Percentiles rank a stretch among this genome's conserved stretches.
Conservation (phyloP, 1,140 invertebrate genomes). For the Steinernema feltiae region DNA sequence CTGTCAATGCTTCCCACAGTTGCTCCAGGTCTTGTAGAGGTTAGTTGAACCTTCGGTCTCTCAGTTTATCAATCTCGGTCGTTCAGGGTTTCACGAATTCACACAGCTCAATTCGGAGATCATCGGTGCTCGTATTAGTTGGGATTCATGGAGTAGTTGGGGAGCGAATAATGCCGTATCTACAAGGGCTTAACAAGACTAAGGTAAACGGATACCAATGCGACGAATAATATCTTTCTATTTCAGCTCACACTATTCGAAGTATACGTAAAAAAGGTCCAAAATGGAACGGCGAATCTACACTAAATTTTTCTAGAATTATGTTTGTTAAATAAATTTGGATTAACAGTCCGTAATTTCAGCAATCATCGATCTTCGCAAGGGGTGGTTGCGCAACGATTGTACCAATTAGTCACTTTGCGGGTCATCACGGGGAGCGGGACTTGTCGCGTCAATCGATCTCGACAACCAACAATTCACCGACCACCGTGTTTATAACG, state of each 20-base stretch:
- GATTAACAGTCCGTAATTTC: too few species aligned
- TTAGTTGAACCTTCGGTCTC: slow-evolving; percentile 55
- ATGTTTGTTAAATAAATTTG: too few species aligned
- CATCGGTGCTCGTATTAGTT: slow-evolving; percentile 89
- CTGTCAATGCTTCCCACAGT: slow-evolving; percentile 69
- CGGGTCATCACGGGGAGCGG: too few species aligned
- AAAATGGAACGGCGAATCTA: slow-evolving; percentile 58
- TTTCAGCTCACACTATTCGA: slow-evolving; percentile 67
- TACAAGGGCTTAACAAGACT: slow-evolving; percentile 73
- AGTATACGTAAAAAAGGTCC: slow-evolving; percentile 67
- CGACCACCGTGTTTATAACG: too few species aligned
- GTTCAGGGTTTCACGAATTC: slow-evolving; percentile 75
- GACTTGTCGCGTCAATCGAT: too few species aligned
- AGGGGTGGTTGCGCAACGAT: too few species aligned
- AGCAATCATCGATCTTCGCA: too few species aligned
- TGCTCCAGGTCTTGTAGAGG: slow-evolving; percentile 80
- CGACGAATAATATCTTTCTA: not conserved
- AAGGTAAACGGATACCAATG: slow-evolving; percentile 64
- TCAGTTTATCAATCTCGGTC: slow-evolving; percentile 49
- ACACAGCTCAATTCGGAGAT: slow-evolving; percentile 82
- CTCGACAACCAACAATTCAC: too few species aligned
- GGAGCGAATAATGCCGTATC: slow-evolving; percentile 68
- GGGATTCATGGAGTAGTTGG: slow-evolving; percentile 78
- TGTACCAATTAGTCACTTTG: too few species aligned
- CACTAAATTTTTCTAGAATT: too few species aligned